phyloP scores from a whole-genome alignment of 2,888 invertebrate species.

The Microplitis manilae region DNA sequence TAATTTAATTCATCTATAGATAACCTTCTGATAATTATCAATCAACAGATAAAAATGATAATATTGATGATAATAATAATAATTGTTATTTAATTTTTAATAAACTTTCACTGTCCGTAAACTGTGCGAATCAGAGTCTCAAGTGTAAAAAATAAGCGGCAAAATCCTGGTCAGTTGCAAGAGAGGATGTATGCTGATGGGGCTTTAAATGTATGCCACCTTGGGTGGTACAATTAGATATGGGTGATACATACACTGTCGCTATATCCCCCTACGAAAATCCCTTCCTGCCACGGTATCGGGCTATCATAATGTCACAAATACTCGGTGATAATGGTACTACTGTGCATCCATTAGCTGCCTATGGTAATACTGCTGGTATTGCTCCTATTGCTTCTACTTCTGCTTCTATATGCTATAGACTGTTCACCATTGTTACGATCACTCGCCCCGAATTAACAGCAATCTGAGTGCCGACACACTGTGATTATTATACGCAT shows the following conservation, averaged over 20 bases:
- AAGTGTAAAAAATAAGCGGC: constrained; percentile 22
- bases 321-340: constrained; percentile 41
- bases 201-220: constrained; percentile 71
- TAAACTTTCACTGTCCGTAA: no score
- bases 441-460: constrained; percentile 30
- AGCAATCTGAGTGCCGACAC: constrained; percentile 19
- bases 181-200: constrained; percentile 67
- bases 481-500: background rate
- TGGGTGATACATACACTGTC: constrained; percentile 36
- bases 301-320: constrained; percentile 64
- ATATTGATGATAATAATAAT: background rate
- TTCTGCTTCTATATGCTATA: background rate
- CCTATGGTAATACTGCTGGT: background rate
- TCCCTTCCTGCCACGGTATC: constrained; percentile 66
- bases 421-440: constrained; percentile 33
- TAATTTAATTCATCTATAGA: background rate
- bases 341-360: background rate
- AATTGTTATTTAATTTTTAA: no score
- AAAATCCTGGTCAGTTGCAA: constrained; percentile 46
- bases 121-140: background rate
- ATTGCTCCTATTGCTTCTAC: background rate
- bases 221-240: constrained; percentile 70
- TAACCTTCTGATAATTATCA: background rate
- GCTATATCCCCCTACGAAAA: constrained; percentile 46
- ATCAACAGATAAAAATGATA: background rate